Evolutionary conservation across 2,888 invertebrate genomes (phyloP), one percentile per base, ranked within the genome.

Genomic region (Cantharis nigra): DNA sequence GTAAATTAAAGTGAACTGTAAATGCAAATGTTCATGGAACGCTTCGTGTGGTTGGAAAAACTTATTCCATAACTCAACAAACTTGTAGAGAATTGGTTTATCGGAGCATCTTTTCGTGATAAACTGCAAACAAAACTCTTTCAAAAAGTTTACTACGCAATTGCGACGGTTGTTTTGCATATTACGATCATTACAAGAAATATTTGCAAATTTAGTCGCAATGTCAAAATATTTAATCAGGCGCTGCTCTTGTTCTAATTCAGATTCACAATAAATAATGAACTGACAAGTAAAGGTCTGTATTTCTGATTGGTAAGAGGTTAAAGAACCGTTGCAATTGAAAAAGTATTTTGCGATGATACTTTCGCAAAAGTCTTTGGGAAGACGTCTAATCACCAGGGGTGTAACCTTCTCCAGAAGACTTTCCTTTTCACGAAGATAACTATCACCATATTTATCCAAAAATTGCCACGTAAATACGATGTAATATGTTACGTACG

Each of bases 11-110:
- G 67, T 63, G 5, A 77, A 69, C 7, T 71, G 62, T 18, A 77
- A 63, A 30, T 77, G 71, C 20, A 77, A 71, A 69, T 74, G 64
- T 10, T 71, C 67, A 16, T 74, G 71, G 20, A 77, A 74, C n/a
- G 74, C 71, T 23, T 77, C n/a, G 11, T 70, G 63, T 7, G 69
- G 77, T 49, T 63, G 62, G n/a, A 77, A 13, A 9, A 67, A 20
- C 4, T 9, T 13, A 26, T 69, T 64, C 77, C 77, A 74, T 16
- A 49, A 11, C 13, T 18, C 16, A n/a, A 62, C 26, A 63, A 74
- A 74, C 18, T 20, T 74, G 13, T 49, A 14, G 9, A 69, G 28
- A n/a, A 69, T 63, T 18, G 33, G 14, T 26, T 16, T 69, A 14
- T 69, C 33, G 7, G 9, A 10, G 49, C 72, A 72, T 9, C 20